Evolutionary conservation across 2,113 vertebrate genomes (phyloP), one percentile per base, ranked within the genome.

Genomic region (Paramormyrops kingsleyae): DNA sequence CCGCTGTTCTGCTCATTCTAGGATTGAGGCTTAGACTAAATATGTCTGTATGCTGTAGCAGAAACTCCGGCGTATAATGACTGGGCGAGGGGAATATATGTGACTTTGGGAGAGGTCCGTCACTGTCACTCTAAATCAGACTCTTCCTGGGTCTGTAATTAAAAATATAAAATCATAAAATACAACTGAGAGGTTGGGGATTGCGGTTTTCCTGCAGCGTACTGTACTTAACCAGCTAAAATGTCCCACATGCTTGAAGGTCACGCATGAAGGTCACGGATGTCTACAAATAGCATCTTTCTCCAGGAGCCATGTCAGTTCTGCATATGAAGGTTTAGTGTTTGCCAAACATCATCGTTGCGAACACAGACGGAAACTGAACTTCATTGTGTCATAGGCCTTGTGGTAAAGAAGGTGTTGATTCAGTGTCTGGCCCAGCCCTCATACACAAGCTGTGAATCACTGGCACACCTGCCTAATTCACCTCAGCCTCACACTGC

Each of bases 141-240:
- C 46, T 39, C 83, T 70, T 86, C 89, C 56, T 89, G 89, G 50
- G 31, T 42, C 80, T 86, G 5, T 89, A 89, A 89, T 89, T 89
- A 85, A 12, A n/a, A 46, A 84, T 83, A 83, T 84, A 56, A 90
- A 62, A 62, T 49, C 44, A 90, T 35, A 27, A 90, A 49, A 87
- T n/a, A 42, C 31, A 86, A 3, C 70, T 56, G 15, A 35, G 77
- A 83, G 27, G 47, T 49, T 56, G 47, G 35, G 77, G 74, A 53
- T 31, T 53, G 49, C 5, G 42, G 88, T 44, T 52, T 89, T 35
- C 89, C 89, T 39, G 12, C 77, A 31, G 42, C 17, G 39, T n/a
- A 24, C 83, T 27, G 39, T n/a, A 24, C 83, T 27, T 59, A 12
- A 70, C 56, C n/a, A 52, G 19, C 5, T 53, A 35, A 21, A 50